Evolutionary conservation across 1,140 invertebrate genomes (phyloP), one percentile per base, ranked within the genome.

Genomic region (Prorops nasuta): DNA sequence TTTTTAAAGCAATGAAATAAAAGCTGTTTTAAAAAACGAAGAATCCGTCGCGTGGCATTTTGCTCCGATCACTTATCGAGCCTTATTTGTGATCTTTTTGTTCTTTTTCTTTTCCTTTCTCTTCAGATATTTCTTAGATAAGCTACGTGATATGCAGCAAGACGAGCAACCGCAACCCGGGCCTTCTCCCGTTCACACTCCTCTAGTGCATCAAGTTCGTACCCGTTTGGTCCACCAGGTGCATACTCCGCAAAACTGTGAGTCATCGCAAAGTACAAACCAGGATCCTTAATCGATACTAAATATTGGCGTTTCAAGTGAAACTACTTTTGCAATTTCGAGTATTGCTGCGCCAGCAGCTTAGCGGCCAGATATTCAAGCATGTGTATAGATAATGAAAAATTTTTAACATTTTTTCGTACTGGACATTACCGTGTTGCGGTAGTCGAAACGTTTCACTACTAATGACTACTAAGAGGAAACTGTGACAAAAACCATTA

Each of bases 281-380:
- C 74, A 74, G 65, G 69, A 76, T 70, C 67, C 71, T 75, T 75
- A 77, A 73, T 77, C 71, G 69, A 71, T 51, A 46, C 54, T 66
- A 43, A 59, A 54, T 36, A 39, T 47, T 43, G 51, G 45, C 41
- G 49, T 54, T 55, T 43, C 44, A 53, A 60, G 61, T 64, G 56
- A 60, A 60, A 64, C 41, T 17, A 58, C 55, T 63, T 64, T 52
- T 50, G 48, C 55, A 51, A 58, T 58, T 52, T 53, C 62, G 56
- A 49, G 67, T 59, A 54, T 62, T 49, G 60, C 50, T 53, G 65
- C 50, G 50, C 49, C 63, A 58, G 58, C 57, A 54, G 51, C 54
- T 63, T 67, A 52, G 56, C 61, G 52, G 40, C 51, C 49, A 59
- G 38, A 49, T 48, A 46, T 60, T 60, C 44, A 54, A 61, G 44